phyloP scores from a whole-genome alignment of 2,888 invertebrate species.

The Pollenia amentaria region DNA sequence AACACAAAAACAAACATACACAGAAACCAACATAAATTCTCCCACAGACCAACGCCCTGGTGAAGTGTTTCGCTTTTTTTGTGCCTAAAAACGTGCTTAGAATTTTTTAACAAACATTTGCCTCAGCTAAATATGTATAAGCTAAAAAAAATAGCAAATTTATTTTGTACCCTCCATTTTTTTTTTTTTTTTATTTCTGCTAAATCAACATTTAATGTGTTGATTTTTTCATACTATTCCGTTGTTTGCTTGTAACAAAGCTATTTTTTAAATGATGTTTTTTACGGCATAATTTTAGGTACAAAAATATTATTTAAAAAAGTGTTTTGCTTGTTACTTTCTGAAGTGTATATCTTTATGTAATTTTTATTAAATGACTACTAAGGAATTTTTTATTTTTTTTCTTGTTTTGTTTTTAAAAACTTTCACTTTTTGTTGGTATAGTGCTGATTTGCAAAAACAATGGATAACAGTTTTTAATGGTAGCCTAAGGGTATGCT shows the following conservation, averaged over 20 bases:
- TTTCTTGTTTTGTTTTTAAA: neutral
- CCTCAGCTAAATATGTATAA: neutral
- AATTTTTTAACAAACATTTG: conserved; percentile 33
- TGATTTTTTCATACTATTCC: conserved; percentile 24
- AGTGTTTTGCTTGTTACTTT: neutral
- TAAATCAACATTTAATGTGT: conserved; percentile 53
- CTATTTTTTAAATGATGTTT: neutral
- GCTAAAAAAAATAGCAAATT: neutral
- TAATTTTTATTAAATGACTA: conserved; percentile 21
- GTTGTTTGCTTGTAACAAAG: conserved; percentile 8
- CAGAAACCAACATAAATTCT: conserved; percentile 35
- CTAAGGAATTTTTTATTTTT: too few relatives aligned
- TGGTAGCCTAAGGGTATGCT: conserved; percentile 43
- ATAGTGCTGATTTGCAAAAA: conserved; percentile 33
- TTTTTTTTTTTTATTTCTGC: conserved; percentile 32
- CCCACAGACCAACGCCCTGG: neutral
- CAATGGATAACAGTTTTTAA: neutral
- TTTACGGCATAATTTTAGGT: neutral
- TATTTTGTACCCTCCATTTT: conserved; percentile 14
- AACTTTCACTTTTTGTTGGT: neutral
- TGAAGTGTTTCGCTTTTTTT: neutral
- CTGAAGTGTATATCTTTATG: neutral
- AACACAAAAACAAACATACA: conserved; percentile 33
- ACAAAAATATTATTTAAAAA: neutral
- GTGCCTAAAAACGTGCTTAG: conserved; percentile 50